Percentiles rank a stretch among this genome's conserved stretches.
These are phyloP conservation scores for Apteryx owenii DNA, from an alignment of 2,113 vertebrate genomes.

Conservation along the genomic window DNA sequence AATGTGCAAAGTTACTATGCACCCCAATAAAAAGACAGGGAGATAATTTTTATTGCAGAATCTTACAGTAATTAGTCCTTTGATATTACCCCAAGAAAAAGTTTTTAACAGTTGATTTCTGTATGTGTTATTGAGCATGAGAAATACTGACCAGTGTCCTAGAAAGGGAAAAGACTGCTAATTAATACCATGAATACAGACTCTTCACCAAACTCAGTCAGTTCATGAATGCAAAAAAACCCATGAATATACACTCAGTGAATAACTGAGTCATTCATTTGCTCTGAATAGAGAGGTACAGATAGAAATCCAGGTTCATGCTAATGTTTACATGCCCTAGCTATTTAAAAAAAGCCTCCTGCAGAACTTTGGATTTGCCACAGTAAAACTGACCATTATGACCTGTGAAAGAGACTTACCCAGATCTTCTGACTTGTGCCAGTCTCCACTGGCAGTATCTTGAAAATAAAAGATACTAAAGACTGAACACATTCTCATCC, in stretches of 20 bases:
- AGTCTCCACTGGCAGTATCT: neutral
- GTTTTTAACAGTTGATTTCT: neutral
- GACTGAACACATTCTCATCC: neutral
- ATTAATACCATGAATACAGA: conserved; percentile 26
- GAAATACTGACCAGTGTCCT: neutral
- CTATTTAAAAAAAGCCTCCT: conserved; percentile 48
- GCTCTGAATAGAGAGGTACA: conserved; percentile 57
- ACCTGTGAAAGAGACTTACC: neutral
- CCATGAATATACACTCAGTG: conserved; percentile 10
- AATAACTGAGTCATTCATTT: conserved; percentile 63
- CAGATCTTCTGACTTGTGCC: neutral
- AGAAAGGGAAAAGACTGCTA: conserved; percentile 15
- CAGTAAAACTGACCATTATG: conserved; percentile 24
- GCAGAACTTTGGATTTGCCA: conserved; percentile 51
- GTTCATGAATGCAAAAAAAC: neutral
- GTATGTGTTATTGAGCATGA: neutral
- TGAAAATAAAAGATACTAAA: neutral
- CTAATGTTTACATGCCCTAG: conserved; percentile 67
- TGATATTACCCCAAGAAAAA: neutral
- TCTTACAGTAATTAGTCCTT: neutral
- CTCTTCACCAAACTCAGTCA: neutral
- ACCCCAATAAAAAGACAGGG: neutral
- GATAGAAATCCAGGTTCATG: conserved; percentile 39
- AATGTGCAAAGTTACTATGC: neutral
- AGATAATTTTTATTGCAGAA: neutral